Percentiles rank a stretch among this genome's conserved stretches.
Evolutionary conservation across 92 coral and sea anemone species (phyloP).

Genomic region (Siderastrea siderea): DNA sequence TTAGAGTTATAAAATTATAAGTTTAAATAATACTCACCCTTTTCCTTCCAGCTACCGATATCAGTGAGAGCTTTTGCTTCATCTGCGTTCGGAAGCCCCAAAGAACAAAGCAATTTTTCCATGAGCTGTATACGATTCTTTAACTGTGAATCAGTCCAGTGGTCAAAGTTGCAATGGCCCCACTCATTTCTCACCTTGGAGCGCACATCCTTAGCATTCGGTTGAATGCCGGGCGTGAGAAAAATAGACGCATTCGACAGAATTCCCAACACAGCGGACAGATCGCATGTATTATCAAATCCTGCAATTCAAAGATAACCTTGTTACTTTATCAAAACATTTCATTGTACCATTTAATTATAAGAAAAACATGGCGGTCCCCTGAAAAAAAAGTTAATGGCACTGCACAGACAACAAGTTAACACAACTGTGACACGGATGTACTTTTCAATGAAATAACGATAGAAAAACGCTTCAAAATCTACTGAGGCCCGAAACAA

Average conservation of each 20-base stretch:
- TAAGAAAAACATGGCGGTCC: too few species aligned
- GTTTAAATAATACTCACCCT: conserved; percentile 51
- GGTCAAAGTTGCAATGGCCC: too few species aligned
- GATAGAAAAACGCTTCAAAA: too few species aligned
- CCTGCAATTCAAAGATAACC: not conserved
- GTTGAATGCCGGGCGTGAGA: conserved; percentile 35
- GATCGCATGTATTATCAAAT: not conserved
- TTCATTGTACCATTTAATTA: too few species aligned
- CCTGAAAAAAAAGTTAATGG: too few species aligned
- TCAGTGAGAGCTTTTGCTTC: conserved; percentile 53
- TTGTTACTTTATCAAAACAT: too few species aligned
- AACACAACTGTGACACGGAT: too few species aligned
- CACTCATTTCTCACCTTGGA: conserved; percentile 62
- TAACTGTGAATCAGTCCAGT: conserved; percentile 29
- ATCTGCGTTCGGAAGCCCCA: not conserved
- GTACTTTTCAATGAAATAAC: too few species aligned
- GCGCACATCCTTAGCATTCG: conserved; percentile 61
- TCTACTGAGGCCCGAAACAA: too few species aligned
- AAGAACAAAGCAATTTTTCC: conserved; percentile 49
- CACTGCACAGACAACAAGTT: too few species aligned
- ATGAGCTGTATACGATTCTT: conserved; percentile 60
- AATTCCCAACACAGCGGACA: too few species aligned
- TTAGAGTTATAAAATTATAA: too few species aligned
- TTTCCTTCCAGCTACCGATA: conserved; percentile 72
- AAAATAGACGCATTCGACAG: not conserved